Percentiles rank a stretch among this genome's conserved stretches.
Evolutionary conservation across 2,797 vertebrate species (phyloP).

Genomic region (Rhynchotus rufescens): DNA sequence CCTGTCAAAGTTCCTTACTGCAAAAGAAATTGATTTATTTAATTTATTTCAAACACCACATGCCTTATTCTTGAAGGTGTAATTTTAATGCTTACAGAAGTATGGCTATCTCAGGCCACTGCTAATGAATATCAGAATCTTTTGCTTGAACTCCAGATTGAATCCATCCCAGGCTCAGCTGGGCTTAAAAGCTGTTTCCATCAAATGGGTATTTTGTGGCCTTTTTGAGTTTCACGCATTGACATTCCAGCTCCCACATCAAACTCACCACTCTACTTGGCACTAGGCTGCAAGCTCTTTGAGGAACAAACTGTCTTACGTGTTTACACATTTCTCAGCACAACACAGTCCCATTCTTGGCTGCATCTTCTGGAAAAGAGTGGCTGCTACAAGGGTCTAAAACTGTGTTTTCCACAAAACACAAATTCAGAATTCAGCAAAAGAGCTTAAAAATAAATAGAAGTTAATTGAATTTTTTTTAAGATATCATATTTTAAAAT

Average conservation of each 20-base stretch:
- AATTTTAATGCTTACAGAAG: neutral
- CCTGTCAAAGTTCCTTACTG: neutral
- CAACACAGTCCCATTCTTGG: neutral
- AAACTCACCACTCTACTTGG: constrained; percentile 35
- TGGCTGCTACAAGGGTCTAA: neutral
- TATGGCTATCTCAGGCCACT: accelerated
- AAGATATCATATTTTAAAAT: neutral
- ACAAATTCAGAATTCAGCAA: neutral
- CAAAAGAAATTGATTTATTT: neutral
- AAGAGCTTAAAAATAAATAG: neutral
- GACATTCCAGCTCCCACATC: constrained; percentile 46
- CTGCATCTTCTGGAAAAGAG: neutral
- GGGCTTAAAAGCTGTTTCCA: constrained; percentile 17
- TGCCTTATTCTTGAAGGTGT: neutral
- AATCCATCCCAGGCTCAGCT: neutral
- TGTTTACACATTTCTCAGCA: constrained; percentile 38
- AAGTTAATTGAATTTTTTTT: neutral
- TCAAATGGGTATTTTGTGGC: constrained; percentile 24
- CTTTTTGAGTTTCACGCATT: constrained; percentile 9
- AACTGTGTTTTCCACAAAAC: neutral
- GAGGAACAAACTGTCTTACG: neutral
- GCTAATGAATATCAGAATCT: constrained; percentile 7
- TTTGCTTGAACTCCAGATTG: neutral
- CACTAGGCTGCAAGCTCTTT: neutral
- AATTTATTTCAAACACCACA: neutral